Base-by-base conservation (phyloP, 1,140 invertebrate genomes). In the Caenorhabditis latens region DNA sequence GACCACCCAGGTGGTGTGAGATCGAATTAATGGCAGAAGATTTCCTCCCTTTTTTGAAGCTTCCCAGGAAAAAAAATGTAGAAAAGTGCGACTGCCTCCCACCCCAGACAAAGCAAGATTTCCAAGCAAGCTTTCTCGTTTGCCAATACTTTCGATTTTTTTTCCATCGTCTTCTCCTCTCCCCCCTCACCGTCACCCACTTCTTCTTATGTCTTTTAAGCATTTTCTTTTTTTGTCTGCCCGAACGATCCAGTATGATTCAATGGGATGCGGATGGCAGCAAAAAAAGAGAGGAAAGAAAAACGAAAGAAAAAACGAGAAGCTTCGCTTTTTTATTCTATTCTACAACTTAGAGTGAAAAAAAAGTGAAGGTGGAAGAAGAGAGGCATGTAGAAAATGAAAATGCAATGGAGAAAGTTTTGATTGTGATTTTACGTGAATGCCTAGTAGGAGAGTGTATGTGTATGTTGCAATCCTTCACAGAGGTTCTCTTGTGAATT, bases 191-290 rank as follows among this genome's bases (percentile, higher is more conserved):
- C 43, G 16, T 46, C 24, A 42, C 43, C 40, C 42, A 8, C 65
- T n/a, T 50, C 46, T 19, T n/a, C 71, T 42, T 79, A 16, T 79
- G 71, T 50, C 71, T 50, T 79, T 42, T n/a, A 79, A 79, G 71
- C 71, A 14, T 79, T 42, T 50, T 79, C n/a, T n/a, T n/a, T 50
- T 50, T 71, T 71, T 71, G 21, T 16, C 32, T 71, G 67, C n/a
- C 21, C 71, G 71, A 79, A 79, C 71, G 71, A 79, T 79, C 71
- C 71, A 79, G 71, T 50, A 79, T 79, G 46, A 79, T 79, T 48
- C 21, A 46, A 79, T 50, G 46, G 46, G 46, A 79, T 71, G 65
- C 6, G 42, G 40, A 71, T 79, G 71, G 71, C 71, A 67, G 19
- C 11, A 79, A 75, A 75, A 75, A 75, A 32, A 24, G 40, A 79